Evolutionary conservation across 2,113 vertebrate species (phyloP).

Genomic region (Brachionichthys hirsutus): DNA sequence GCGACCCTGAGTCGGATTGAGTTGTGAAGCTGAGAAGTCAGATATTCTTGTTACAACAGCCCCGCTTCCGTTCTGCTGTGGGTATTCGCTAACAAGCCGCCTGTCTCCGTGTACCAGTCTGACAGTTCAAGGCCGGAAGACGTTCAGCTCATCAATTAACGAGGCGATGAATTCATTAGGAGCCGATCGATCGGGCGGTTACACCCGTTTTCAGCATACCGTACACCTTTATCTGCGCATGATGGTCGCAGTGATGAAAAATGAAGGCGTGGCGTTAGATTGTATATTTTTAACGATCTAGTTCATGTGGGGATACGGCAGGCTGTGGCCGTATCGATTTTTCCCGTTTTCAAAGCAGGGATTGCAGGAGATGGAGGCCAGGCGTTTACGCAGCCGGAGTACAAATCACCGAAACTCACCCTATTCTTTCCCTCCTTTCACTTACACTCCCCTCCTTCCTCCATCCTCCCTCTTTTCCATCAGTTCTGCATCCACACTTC

Average conservation of each 20-base stretch:
- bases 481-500: slow-evolving; percentile 58
- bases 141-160: slow-evolving; percentile 61
- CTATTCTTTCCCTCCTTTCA: slow-evolving; percentile 45
- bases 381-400: slow-evolving; percentile 61
- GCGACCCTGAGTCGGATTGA: slow-evolving; percentile 79
- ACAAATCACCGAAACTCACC: slow-evolving; percentile 60
- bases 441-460: slow-evolving; percentile 20
- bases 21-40: slow-evolving; percentile 81
- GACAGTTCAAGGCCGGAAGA: slow-evolving; percentile 51
- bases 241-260: slow-evolving; percentile 59
- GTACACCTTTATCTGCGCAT: slow-evolving; percentile 10
- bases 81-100: slow-evolving; percentile 64
- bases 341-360: slow-evolving; percentile 67
- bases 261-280: slow-evolving; percentile 49
- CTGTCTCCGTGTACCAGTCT: slow-evolving; percentile 38
- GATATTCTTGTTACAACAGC: slow-evolving; percentile 75
- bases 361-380: slow-evolving; percentile 62
- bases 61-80: slow-evolving; percentile 48
- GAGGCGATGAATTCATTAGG: slow-evolving; percentile 60
- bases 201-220: slow-evolving; percentile 37
- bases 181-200: slow-evolving; percentile 65
- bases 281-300: slow-evolving; percentile 73
- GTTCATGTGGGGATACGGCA: slow-evolving; percentile 64
- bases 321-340: slow-evolving; percentile 71
- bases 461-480: slow-evolving; percentile 37